Evolutionary conservation across 2,888 invertebrate species (phyloP), one percentile per base, ranked within the genome.

Genomic region (Drosophila vallismaia): DNA sequence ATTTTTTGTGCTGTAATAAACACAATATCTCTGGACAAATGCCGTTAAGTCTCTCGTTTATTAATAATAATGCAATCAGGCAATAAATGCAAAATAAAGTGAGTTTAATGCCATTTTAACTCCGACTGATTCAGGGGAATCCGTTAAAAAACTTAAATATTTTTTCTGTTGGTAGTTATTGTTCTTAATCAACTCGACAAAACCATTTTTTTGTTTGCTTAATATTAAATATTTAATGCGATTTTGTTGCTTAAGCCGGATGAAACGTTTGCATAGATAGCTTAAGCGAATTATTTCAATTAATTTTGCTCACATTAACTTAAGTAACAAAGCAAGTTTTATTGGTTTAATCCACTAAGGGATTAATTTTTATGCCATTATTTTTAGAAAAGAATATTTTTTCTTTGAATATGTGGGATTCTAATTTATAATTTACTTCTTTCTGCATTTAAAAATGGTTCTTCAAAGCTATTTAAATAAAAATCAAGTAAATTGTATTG

Each of bases 11-110:
- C 14, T 46, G 19, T 14, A 12, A 44, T 29, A 26, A 45, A 29
- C 5, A n/a, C 7, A 5, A 14, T 36, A 29, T 63, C 36, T n/a
- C 29, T 19, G n/a, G 19, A 40, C 29, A 59, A 38, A 59, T 46
- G n/a, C 36, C 24, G 29, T 59, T 46, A 38, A 59, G 33, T 59
- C 28, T 6, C 28, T 28, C 59, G 14, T 31, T 60, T 60, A 60
- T 59, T 29, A 60, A 26, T 48, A 48, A 59, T 38, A 38, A 46
- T 19, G 19, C 28, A 28, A 28, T 28, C 4, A 28, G 24, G 38
- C 24, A 46, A 55, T 59, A 29, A 60, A 29, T 60, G 59, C 29
- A 46, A 45, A 46, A 8, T 12, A 24, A 46, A 24, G 10, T 8
- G 36, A 8, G 45, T 28, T 38, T 60, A 58, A 60, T 29, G 38